Base-by-base conservation (phyloP, 2,888 invertebrate genomes). In the Catonia carolina region DNA sequence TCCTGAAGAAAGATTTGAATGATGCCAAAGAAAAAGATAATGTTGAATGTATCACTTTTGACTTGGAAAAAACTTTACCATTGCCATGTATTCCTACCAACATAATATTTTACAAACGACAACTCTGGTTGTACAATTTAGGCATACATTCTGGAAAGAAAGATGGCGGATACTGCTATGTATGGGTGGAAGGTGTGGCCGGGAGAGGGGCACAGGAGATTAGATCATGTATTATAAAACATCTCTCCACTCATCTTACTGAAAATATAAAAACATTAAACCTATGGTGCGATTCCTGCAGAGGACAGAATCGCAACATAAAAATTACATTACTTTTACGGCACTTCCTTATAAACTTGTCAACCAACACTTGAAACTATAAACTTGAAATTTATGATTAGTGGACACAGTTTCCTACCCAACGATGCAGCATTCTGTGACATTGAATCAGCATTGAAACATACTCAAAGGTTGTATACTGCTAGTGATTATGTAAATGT, bases 61-160 rank as follows among this genome's bases (percentile, higher is more conserved):
- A 68, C 61, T 48, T 67, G 35, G 45, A 66, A 49, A 65, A 67
- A 61, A 65, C 65, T 2, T 55, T 67, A 22, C 62, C 63, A 23
- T 53, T 65, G n/a, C 64, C 65, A 27, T 12, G 62, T n/a, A n/a
- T n/a, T n/a, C n/a, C n/a, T n/a, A n/a, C n/a, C n/a, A n/a, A n/a
- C n/a, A n/a, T n/a, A n/a, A 5, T 64, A 67, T 17, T 63, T 65
- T 8, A 65, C 63, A 18, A 63, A 60, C 39, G 57, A 65, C 7
- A 51, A 65, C 7, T 68, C 8, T 63, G 61, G 56, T n/a, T 66
- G 17, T 67, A 64, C 48, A 68, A 69, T 59, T 56, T 56, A 20
- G 64, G 66, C 2, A 55, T 68, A 33, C 64, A 67, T 50, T 55
- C 56, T 18, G 62, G 53, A 8, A 62, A 27, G 5, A 53, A 23